Percentiles rank a stretch among this genome's conserved stretches.
These are phyloP conservation scores for Charadrius vociferus DNA, from an alignment of 2,113 vertebrate species.

Conservation along the genomic window DNA sequence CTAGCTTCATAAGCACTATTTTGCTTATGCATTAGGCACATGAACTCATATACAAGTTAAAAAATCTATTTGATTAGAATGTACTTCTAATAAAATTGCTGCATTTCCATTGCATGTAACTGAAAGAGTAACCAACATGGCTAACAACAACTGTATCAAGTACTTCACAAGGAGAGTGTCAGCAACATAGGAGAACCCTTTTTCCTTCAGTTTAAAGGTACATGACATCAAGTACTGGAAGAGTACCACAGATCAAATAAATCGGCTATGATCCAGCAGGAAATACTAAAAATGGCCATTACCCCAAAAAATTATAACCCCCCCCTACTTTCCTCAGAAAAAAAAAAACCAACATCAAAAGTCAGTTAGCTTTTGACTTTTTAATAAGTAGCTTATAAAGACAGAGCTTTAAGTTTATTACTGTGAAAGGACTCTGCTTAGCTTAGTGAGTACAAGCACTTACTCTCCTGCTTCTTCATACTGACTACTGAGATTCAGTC, in stretches of 20 bases:
- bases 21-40: background rate
- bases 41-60: background rate
- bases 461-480: background rate
- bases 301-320: background rate
- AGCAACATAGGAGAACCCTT: background rate
- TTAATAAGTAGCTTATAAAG: background rate
- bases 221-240: background rate
- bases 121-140: background rate
- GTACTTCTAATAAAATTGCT: background rate
- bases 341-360: background rate
- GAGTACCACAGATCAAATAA: background rate
- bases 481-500: background rate
- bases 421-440: background rate
- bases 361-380: background rate
- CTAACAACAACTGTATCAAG: background rate
- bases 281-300: background rate
- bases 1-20: background rate
- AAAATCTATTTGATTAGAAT: background rate
- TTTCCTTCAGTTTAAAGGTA: background rate
- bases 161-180: background rate
- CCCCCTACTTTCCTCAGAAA: background rate
- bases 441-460: background rate
- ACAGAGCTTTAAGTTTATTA: background rate
- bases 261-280: background rate
- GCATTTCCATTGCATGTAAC: background rate